Conservation (phyloP, 2,113 vertebrate species). For the Pongo abelii region DNA sequence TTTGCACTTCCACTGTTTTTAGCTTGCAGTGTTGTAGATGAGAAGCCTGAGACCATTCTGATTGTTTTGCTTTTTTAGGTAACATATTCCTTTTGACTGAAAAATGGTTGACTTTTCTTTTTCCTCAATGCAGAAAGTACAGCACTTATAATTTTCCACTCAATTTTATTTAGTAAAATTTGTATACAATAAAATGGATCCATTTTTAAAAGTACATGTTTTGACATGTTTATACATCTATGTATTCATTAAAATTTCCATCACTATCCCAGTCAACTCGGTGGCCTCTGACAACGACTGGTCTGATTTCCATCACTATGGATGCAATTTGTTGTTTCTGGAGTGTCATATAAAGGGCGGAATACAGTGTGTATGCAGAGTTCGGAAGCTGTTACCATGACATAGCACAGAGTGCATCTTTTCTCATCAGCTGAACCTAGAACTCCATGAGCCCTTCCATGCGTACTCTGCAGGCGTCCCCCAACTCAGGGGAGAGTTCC, state of each 20-base stretch:
- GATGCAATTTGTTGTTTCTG: not conserved
- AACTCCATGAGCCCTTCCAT: not conserved
- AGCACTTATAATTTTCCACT: not conserved
- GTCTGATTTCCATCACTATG: not conserved
- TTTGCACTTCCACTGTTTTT: not conserved
- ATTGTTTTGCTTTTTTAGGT: not conserved
- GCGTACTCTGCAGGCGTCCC: not conserved
- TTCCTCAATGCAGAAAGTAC: not conserved
- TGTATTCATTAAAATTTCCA: fast-evolving
- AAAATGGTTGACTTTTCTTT: not conserved
- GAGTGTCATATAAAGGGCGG: not conserved
- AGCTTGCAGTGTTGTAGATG: not conserved
- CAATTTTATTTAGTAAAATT: not conserved
- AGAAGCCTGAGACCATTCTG: not conserved
- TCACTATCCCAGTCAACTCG: fast-evolving
- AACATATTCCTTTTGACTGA: not conserved
- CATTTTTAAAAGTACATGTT: fast-evolving
- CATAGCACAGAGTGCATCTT: fast-evolving
- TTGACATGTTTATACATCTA: not conserved
- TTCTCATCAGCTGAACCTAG: not conserved
- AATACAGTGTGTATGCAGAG: fast-evolving
- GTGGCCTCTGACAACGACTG: not conserved
- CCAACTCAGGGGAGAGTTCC: fast-evolving
- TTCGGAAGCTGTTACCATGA: fast-evolving
- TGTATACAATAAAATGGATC: not conserved